Base-by-base conservation (phyloP, 2,113 vertebrate species). In the Ptychochromis oligacanthus region DNA sequence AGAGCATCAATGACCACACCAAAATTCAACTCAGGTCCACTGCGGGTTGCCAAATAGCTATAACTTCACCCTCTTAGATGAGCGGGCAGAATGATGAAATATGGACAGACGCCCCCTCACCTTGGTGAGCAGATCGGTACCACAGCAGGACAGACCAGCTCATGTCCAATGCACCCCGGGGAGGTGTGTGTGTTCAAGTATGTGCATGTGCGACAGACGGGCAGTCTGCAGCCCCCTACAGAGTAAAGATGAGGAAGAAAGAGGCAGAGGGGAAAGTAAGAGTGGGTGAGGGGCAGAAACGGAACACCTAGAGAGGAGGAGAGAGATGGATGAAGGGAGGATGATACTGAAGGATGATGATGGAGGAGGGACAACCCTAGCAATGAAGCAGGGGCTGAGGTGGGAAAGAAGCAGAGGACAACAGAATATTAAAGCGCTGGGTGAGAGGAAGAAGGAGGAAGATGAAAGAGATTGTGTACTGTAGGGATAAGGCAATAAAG, bases 91-190 rank as follows among this genome's bases (percentile, higher is more conserved):
- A 54, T 91, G 92, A 94, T 83, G 85, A 88, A 80, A 93, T 84
- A 54, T 2, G 40, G 83, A 89, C 84, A 74, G 93, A 93, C 82
- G 70, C 88, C 93, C 92, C 91, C 93, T 89, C 91, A 92, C 93
- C 89, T 93, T 84, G 75, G 83, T 87, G 92, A 94, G 92, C 93
- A 95, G 94, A 94, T 95, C 92, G 93, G 91, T 85, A 77, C 72
- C 91, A 64, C 94, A 92, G 93, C 83, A 38, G 90, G 93, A 91
- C 82, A 74, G 90, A 91, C 85, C 38, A 80, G 89, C 85, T 43
- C 60, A 79, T 86, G 85, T 87, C 93, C 89, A 87, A 56, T 5
- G 20, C 84, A 82, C 88, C 91, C 92, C 79, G 81, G 90, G 79
- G 91, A 87, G 83, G 76, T 43, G 72, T 87, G 77, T 79, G 77